phyloP scores from a whole-genome alignment of 2,888 invertebrate species.

The Polyommatus iphigenia region DNA sequence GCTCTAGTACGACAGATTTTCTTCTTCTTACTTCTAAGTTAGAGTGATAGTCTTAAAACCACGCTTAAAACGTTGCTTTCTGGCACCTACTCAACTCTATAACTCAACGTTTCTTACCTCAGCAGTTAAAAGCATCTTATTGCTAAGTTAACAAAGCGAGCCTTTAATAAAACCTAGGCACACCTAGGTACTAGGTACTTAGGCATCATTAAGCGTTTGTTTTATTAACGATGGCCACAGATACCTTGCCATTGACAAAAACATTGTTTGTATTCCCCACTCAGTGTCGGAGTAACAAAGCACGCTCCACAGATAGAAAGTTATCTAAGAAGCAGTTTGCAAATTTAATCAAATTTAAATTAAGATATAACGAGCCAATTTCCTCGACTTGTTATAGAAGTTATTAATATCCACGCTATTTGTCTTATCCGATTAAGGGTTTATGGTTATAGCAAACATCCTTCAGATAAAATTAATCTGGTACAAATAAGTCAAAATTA shows the following conservation, averaged over 20 bases:
- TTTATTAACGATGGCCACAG: no score
- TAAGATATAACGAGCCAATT: slow-evolving; percentile 29
- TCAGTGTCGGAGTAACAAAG: neutral
- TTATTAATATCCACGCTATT: slow-evolving; percentile 17
- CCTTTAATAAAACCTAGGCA: no score
- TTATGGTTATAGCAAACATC: neutral
- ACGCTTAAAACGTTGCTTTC: no score
- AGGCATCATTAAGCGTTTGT: no score
- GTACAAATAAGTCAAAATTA: neutral
- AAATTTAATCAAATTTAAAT: slow-evolving; percentile 32
- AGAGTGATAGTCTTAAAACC: no score
- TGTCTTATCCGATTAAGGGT: slow-evolving; percentile 12
- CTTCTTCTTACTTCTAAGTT: no score
- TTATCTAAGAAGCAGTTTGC: slow-evolving; percentile 23
- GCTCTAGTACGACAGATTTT: no score
- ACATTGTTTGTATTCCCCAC: neutral
- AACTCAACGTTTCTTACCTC: no score
- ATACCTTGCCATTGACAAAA: neutral
- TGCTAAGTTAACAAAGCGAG: no score
- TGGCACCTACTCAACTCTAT: no score
- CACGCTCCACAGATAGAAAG: neutral
- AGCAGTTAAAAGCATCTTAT: no score
- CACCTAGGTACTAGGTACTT: no score
- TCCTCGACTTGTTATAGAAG: slow-evolving; percentile 24
- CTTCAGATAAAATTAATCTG: neutral